Evolutionary conservation across 2,113 vertebrate genomes (phyloP).

Genomic region (Paramisgurnus dabryanus): DNA sequence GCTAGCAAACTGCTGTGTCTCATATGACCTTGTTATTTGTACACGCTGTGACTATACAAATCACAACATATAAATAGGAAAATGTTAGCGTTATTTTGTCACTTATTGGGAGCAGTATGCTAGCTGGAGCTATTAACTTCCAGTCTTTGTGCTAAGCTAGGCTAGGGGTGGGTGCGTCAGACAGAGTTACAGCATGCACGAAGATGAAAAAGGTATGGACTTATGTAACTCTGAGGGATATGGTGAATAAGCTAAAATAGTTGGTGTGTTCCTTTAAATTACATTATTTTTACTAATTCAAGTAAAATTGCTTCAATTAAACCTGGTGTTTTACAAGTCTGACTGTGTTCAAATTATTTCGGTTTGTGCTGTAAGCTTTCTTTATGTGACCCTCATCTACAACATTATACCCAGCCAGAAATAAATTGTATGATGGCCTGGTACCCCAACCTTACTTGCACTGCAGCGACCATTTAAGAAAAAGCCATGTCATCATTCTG

Average conservation of each 20-base stretch:
- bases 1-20: no score
- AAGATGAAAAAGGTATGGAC: no score
- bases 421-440: slow-evolving; percentile 54
- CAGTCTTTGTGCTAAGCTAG: no score
- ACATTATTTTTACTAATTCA: neutral
- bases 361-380: slow-evolving; percentile 63
- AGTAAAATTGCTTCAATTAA: neutral
- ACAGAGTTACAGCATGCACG: no score
- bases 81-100: no score
- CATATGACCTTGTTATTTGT: no score
- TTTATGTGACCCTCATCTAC: slow-evolving; percentile 56
- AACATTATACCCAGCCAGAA: slow-evolving; percentile 65
- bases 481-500: slow-evolving; percentile 79
- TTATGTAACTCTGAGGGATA: no score
- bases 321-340: neutral
- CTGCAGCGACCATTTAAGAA: slow-evolving; percentile 75
- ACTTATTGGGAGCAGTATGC: no score
- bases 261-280: neutral
- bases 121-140: no score
- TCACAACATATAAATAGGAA: no score
- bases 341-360: slow-evolving; percentile 47
- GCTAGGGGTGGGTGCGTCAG: no score
- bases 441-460: slow-evolving; percentile 52
- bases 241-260: neutral
- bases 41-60: no score